Evolutionary conservation across 2,888 invertebrate species (phyloP).

Genomic region (Polietes domitor): DNA sequence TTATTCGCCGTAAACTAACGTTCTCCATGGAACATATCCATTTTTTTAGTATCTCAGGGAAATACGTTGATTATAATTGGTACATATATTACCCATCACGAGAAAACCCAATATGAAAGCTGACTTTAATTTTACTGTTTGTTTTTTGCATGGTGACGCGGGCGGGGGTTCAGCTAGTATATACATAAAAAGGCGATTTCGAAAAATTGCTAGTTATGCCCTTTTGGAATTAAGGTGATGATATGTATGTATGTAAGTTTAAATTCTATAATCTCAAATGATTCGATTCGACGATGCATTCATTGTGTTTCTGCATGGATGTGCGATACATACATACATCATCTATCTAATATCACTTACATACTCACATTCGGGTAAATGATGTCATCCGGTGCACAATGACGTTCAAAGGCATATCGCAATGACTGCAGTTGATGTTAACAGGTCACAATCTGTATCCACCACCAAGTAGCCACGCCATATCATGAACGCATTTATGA

Average conservation of each 20-base stretch:
- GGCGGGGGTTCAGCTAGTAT: no score
- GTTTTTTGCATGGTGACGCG: no score
- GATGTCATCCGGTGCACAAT: slow-evolving; percentile 13
- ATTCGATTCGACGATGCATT: neutral
- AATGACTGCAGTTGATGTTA: slow-evolving; percentile 27
- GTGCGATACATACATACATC: neutral
- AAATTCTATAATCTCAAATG: slow-evolving; percentile 1
- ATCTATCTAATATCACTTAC: neutral
- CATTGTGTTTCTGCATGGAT: neutral
- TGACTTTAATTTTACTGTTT: no score
- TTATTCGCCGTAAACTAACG: no score
- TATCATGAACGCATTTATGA: slow-evolving; percentile 38
- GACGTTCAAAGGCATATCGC: neutral
- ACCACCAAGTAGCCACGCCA: slow-evolving; percentile 46
- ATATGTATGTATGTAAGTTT: neutral
- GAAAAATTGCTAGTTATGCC: no score
- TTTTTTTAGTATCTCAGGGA: no score
- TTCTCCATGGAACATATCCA: no score
- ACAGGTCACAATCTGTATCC: slow-evolving; percentile 27
- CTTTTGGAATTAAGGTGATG: no score
- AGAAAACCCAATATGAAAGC: no score
- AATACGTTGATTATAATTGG: no score
- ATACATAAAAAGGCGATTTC: no score
- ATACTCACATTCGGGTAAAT: slow-evolving; percentile 5
- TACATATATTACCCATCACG: no score